Evolutionary conservation across 2,888 invertebrate genomes (phyloP).

Genomic region (Phytoseiulus persimilis): DNA sequence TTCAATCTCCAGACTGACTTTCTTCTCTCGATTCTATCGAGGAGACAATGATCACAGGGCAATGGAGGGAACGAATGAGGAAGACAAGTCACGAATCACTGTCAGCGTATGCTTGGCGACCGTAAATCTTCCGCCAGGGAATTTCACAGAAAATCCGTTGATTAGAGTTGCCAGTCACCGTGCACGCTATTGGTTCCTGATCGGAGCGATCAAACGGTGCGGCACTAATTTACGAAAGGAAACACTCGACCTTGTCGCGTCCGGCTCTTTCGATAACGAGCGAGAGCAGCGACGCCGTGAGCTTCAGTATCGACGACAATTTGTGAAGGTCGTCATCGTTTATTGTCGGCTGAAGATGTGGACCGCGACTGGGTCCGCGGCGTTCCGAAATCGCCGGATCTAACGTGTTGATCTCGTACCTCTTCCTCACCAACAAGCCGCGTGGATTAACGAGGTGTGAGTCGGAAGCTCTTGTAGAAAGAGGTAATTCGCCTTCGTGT

Average conservation of each 20-base stretch:
- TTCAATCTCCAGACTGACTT: too few species aligned
- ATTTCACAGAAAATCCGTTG: background rate
- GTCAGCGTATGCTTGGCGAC: background rate
- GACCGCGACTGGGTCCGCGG: background rate
- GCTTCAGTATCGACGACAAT: background rate
- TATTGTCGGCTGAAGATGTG: background rate
- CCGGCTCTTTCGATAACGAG: background rate
- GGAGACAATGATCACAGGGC: too few species aligned
- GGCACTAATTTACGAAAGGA: background rate
- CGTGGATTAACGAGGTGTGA: too few species aligned
- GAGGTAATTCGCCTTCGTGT: too few species aligned
- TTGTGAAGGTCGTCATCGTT: background rate
- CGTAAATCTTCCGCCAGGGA: background rate
- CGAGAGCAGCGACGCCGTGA: background rate
- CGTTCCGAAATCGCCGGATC: background rate
- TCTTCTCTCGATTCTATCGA: too few species aligned
- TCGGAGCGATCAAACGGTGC: background rate
- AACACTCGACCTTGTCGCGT: background rate
- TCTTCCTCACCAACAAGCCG: background rate
- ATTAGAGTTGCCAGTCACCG: background rate
- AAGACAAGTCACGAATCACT: background rate
- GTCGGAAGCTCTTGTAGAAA: too few species aligned
- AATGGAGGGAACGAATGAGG: background rate
- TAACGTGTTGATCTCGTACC: background rate
- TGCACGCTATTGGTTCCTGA: background rate